Evolutionary conservation across 2,888 invertebrate species (phyloP), one percentile per base, ranked within the genome.

Genomic region (Chloromyia formosa): DNA sequence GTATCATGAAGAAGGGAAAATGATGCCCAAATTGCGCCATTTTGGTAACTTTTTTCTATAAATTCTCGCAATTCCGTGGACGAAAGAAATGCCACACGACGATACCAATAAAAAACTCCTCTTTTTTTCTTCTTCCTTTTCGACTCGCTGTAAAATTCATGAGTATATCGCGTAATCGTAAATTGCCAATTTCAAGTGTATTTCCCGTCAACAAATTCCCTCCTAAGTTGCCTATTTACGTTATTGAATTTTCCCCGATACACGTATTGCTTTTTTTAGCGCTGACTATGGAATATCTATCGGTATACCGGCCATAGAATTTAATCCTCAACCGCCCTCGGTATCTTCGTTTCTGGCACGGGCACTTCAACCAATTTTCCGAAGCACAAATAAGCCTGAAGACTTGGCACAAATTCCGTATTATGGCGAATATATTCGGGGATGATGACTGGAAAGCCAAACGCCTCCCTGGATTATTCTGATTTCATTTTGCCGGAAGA

Each of bases 101-200:
- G 27, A 35, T 35, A 4, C 3, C 27, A 35, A 2, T 35, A 7
- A 35, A 35, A 35, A 35, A 35, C 27, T 2, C 2, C 2, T 7
- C 27, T 35, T 35, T 35, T 7, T 35, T 4, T 35, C 7, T 35
- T 35, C 27, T 35, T 35, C 27, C 27, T 4, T 35, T 35, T 35
- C 27, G 27, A 35, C 27, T 35, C 27, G 7, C 27, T 81, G 81
- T 82, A 82, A 82, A 83, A 82, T 81, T 80, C 80, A 82, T 81
- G 82, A 80, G 79, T 77, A 79, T 78, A 78, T 78, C 78, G 79
- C 75, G 74, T 77, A 75, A 79, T 79, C 75, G 78, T 77, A 79
- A 79, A 79, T 84, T 84, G 85, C 82, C 84, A 84, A 85, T 84
- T 84, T 84, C 82, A 81, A 82, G 82, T 82, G 84, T 84, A 85